Evolutionary conservation across 1,140 invertebrate species (phyloP).

Genomic region (Reticulitermes speratus): DNA sequence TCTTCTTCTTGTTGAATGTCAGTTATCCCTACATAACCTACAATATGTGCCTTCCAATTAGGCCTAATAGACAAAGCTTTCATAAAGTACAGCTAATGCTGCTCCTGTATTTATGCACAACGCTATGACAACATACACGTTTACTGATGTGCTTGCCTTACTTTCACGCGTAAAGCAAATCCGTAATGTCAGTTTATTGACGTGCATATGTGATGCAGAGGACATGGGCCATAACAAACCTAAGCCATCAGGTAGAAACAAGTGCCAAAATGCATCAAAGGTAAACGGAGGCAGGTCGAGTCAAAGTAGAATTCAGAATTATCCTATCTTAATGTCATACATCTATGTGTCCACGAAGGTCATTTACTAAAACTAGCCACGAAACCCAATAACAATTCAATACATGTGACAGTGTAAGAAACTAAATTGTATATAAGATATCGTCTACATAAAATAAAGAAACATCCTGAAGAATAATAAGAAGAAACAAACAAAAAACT

Average conservation of each 20-base stretch:
- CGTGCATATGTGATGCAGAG: no score
- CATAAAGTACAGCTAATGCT: no score
- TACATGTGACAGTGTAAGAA: constrained; percentile 19
- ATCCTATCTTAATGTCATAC: neutral
- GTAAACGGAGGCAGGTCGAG: neutral
- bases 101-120: no score
- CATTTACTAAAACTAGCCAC: constrained; percentile 17
- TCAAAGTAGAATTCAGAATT: neutral
- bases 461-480: neutral
- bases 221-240: no score
- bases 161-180: no score
- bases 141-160: no score
- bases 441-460: neutral
- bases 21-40: no score
- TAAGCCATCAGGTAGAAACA: neutral
- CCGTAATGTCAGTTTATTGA: no score
- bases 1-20: no score
- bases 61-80: no score
- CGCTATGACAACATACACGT: no score
- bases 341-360: constrained; percentile 21
- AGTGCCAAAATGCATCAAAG: neutral
- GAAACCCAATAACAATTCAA: constrained; percentile 25
- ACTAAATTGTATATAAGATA: constrained; percentile 4
- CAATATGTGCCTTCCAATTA: no score
- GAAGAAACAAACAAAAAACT: neutral